These are phyloP conservation scores for Colistium nudipinnis DNA, from an alignment of 2,113 vertebrate genomes.

Conservation along the genomic window DNA sequence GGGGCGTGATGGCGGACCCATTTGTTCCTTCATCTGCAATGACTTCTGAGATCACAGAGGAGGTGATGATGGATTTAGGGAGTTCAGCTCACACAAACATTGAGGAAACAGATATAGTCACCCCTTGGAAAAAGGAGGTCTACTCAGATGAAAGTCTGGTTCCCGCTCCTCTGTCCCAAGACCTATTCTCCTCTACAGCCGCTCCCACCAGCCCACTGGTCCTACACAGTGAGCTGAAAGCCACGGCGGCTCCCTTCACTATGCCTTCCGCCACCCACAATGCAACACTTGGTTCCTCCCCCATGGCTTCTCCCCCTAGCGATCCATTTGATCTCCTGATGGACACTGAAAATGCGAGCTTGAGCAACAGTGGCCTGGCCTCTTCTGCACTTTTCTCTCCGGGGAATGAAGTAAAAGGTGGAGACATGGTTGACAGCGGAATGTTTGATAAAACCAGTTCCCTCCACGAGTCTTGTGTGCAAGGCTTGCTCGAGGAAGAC, in stretches of 20 bases:
- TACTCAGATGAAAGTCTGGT: conserved; percentile 55
- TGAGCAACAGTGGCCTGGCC: conserved; percentile 40
- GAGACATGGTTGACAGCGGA: conserved; percentile 59
- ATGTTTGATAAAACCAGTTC: conserved; percentile 58
- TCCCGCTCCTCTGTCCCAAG: conserved; percentile 60
- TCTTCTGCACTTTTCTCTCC: conserved; percentile 40
- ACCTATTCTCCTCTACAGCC: conserved; percentile 59
- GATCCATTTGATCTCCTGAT: conserved; percentile 64
- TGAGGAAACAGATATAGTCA: conserved; percentile 29
- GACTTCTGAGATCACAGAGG: conserved; percentile 34
- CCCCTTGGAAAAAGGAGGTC: conserved; percentile 48
- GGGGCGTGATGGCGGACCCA: conserved; percentile 72
- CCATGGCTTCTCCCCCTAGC: conserved; percentile 8
- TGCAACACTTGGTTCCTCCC: conserved; percentile 10
- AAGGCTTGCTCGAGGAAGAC: conserved; percentile 37
- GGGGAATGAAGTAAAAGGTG: neutral
- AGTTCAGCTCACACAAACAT: conserved; percentile 16
- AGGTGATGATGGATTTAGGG: conserved; percentile 49
- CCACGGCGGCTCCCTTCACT: conserved; percentile 66
- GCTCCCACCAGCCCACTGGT: conserved; percentile 52
- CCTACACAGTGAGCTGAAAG: conserved; percentile 71
- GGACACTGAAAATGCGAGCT: conserved; percentile 51
- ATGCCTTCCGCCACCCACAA: conserved; percentile 50
- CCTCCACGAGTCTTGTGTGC: conserved; percentile 39
- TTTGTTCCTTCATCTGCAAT: conserved; percentile 54